These are phyloP conservation scores for Hippocampus comes DNA, from an alignment of 2,113 vertebrate species.

Conservation along the genomic window DNA sequence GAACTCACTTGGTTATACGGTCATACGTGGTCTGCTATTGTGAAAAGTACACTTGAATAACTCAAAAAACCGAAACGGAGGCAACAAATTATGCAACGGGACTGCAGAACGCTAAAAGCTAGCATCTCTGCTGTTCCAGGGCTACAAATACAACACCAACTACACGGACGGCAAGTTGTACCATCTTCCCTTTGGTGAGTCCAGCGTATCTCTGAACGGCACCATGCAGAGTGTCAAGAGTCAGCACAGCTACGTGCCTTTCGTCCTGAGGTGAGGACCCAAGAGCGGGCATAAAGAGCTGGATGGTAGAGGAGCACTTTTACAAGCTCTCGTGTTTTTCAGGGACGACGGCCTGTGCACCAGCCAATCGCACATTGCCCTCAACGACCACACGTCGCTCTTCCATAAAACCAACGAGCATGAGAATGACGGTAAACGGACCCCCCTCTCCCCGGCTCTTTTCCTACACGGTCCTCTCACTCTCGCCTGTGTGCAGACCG, in stretches of 20 bases:
- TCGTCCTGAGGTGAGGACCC: constrained; percentile 77
- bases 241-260: constrained; percentile 91
- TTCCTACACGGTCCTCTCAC: background rate
- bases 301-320: background rate
- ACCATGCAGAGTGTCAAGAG: constrained; percentile 86
- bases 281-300: fast-evolving
- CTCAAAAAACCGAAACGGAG: background rate
- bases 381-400: constrained; percentile 75
- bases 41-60: background rate
- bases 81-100: background rate
- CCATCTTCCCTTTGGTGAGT: constrained; percentile 79
- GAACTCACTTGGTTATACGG: background rate
- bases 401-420: constrained; percentile 77
- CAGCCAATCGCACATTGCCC: constrained; percentile 75
- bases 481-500: constrained; percentile 62
- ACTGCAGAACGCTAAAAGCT: background rate
- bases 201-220: constrained; percentile 83
- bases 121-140: constrained; percentile 57
- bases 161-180: constrained; percentile 80
- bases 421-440: constrained; percentile 23
- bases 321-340: constrained; percentile 16
- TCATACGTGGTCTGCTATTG: no score
- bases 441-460: background rate
- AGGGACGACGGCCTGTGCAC: constrained; percentile 83
- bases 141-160: constrained; percentile 78